phyloP scores from a whole-genome alignment of 1,140 invertebrate species.

The Solen grandis region DNA sequence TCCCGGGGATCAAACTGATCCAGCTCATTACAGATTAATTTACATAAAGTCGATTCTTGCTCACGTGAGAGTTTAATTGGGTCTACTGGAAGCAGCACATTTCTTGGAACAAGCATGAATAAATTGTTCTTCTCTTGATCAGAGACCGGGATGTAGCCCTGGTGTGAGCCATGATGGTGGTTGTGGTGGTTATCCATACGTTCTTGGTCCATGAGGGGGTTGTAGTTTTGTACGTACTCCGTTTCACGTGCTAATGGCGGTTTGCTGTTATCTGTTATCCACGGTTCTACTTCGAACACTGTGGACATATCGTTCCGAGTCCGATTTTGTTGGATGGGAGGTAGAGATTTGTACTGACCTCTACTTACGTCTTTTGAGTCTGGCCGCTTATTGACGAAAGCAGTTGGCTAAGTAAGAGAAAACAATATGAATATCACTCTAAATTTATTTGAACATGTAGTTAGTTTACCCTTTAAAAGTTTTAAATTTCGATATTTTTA shows the following conservation, averaged over 20 bases:
- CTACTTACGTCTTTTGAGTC: slow-evolving; percentile 51
- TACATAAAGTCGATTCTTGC: slow-evolving; percentile 33
- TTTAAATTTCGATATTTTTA: too few species aligned
- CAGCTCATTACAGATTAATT: slow-evolving; percentile 45
- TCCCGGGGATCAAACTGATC: slow-evolving; percentile 34
- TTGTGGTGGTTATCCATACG: slow-evolving; percentile 5
- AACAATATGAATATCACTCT: too few species aligned
- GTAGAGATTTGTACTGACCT: slow-evolving; percentile 36
- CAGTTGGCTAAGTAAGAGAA: slow-evolving; percentile 31
- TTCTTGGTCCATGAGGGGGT: neutral
- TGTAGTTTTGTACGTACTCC: slow-evolving; percentile 43
- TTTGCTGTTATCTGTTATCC: slow-evolving; percentile 44
- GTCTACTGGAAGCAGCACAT: slow-evolving; percentile 43
- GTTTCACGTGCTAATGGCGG: slow-evolving; percentile 44
- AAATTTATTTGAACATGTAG: too few species aligned
- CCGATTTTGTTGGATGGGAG: slow-evolving; percentile 52
- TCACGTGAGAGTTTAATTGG: slow-evolving; percentile 33
- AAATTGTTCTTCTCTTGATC: slow-evolving; percentile 23
- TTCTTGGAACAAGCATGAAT: slow-evolving; percentile 29
- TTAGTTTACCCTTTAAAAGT: too few species aligned
- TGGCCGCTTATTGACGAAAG: slow-evolving; percentile 23
- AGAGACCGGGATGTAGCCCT: slow-evolving; percentile 5
- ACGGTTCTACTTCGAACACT: slow-evolving; percentile 55
- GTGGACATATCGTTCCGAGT: slow-evolving; percentile 58
- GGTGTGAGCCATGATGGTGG: neutral